phyloP scores from a whole-genome alignment of 2,113 vertebrate species.

The Camelus bactrianus region DNA sequence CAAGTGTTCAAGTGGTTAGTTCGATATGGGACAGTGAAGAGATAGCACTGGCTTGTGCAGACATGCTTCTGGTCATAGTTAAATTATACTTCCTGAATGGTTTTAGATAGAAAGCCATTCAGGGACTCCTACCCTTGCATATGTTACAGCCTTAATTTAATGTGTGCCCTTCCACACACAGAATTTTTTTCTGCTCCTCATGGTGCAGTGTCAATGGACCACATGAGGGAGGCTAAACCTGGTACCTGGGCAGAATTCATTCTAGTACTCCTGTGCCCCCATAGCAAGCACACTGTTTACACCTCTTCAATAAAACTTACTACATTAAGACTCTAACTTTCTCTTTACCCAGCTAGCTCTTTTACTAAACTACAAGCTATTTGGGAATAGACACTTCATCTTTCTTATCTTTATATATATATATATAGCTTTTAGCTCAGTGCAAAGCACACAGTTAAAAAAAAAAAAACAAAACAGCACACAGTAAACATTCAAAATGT shows the following conservation, averaged over 20 bases:
- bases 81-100: background rate
- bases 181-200: background rate
- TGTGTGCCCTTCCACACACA: background rate
- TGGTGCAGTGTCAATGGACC: background rate
- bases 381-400: background rate
- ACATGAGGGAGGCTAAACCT: background rate
- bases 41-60: background rate
- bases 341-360: background rate
- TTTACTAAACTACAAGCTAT: background rate
- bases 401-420: background rate
- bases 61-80: background rate
- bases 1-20: background rate
- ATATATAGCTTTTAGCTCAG: background rate
- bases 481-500: background rate
- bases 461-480: background rate
- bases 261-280: background rate
- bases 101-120: background rate
- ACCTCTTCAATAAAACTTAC: background rate
- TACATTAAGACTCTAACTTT: background rate
- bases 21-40: background rate
- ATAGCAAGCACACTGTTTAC: background rate
- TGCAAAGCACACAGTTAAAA: background rate
- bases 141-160: background rate
- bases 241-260: background rate
- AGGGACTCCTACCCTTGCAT: background rate